Percentiles rank a stretch among this genome's conserved stretches.
Evolutionary conservation across 2,113 vertebrate species (phyloP).

Genomic region (Scolopax mira): DNA sequence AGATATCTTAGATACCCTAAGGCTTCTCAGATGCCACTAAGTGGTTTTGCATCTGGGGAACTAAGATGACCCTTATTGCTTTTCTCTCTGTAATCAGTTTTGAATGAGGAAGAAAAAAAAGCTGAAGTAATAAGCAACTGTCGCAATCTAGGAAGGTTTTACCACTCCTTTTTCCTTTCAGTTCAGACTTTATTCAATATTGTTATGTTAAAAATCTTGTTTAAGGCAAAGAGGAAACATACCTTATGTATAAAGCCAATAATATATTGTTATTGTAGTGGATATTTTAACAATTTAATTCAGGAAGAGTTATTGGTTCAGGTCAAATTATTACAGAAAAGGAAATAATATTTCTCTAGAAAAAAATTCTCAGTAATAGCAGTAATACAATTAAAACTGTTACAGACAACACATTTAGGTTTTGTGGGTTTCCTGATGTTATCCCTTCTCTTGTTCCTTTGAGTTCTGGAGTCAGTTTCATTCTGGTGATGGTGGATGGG

Average conservation of each 20-base stretch:
- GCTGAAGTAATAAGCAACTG: not conserved
- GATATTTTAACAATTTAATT: not conserved
- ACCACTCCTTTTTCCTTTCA: not conserved
- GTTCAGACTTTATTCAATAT: not conserved
- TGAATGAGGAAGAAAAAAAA: not conserved
- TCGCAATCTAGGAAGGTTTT: not conserved
- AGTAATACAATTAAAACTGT: not conserved
- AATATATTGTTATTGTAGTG: not conserved
- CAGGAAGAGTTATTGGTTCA: not conserved
- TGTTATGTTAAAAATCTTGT: not conserved
- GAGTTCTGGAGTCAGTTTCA: not conserved
- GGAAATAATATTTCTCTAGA: not conserved
- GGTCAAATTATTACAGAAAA: not conserved
- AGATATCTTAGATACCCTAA: not conserved
- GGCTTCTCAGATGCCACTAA: not conserved
- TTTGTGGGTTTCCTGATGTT: not conserved
- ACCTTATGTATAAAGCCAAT: not conserved
- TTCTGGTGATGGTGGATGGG: not conserved
- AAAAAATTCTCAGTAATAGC: not conserved
- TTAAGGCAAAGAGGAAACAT: not conserved
- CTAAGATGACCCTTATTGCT: not conserved
- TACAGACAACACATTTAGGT: not conserved
- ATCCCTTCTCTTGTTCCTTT: not conserved
- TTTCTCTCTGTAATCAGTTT: not conserved
- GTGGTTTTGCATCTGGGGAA: not conserved